Conservation (phyloP, 2,888 invertebrate genomes). For the Microctonus hyperodae region DNA sequence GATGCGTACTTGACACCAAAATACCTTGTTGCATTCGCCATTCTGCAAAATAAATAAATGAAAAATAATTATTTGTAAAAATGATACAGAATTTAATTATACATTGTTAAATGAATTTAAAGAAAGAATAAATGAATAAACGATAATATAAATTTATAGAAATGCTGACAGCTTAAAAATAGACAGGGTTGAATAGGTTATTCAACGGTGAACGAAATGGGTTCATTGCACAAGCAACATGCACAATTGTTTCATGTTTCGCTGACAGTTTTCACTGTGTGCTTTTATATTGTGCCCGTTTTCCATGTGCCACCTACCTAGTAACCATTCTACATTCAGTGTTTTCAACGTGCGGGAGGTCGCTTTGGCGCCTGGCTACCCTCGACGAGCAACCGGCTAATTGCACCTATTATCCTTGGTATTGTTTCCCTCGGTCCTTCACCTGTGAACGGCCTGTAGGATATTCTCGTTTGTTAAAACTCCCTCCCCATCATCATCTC, state of each 20-base stretch:
- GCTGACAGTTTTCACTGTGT: not conserved
- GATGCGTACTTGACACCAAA: not conserved
- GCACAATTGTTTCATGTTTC: not conserved
- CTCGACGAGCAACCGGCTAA: slow-evolving; percentile 38
- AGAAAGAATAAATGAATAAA: too few relatives aligned
- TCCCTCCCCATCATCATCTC: slow-evolving; percentile 4
- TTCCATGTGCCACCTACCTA: not conserved
- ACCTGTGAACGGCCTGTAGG: slow-evolving; percentile 6
- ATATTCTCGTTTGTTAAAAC: slow-evolving; percentile 12
- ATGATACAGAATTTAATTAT: too few relatives aligned
- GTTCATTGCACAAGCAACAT: not conserved
- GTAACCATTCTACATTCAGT: slow-evolving; percentile 14
- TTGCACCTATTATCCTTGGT: slow-evolving; percentile 40
- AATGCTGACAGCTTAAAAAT: not conserved
- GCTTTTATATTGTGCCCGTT: slow-evolving; percentile 9
- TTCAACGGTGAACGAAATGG: not conserved
- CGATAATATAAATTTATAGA: not conserved
- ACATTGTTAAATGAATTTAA: too few relatives aligned
- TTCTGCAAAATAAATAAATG: not conserved
- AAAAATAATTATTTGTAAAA: not conserved
- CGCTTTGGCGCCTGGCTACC: slow-evolving; percentile 23
- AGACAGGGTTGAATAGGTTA: not conserved
- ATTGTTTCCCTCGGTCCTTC: slow-evolving; percentile 38
- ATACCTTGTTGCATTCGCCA: not conserved
- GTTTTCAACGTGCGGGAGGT: slow-evolving; percentile 29